These are phyloP conservation scores for Ephestia elutella DNA, from an alignment of 1,140 invertebrate genomes.

Conservation along the genomic window DNA sequence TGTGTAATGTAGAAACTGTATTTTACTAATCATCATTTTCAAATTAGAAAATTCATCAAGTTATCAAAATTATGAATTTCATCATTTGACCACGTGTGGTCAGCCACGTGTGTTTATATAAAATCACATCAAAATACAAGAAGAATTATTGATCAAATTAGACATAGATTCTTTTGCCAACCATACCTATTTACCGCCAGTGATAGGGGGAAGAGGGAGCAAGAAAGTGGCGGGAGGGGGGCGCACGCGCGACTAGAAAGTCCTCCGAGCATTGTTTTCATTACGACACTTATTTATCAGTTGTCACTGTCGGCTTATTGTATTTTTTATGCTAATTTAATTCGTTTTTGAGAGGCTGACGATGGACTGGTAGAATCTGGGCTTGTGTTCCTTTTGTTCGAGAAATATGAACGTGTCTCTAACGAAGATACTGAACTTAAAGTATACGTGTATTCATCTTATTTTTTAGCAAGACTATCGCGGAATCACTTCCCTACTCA, in stretches of 20 bases:
- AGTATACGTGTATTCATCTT: not conserved
- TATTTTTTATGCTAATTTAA: conserved; percentile 61
- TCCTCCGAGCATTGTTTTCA: conserved; percentile 62
- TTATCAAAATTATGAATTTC: too few relatives aligned
- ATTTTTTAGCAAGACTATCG: too few relatives aligned
- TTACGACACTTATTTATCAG: conserved; percentile 67
- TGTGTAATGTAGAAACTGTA: too few relatives aligned
- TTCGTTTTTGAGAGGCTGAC: conserved; percentile 15
- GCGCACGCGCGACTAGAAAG: conserved; percentile 63
- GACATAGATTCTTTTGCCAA: not conserved
- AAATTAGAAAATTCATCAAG: too few relatives aligned
- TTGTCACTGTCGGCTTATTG: conserved; percentile 53
- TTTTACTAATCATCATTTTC: too few relatives aligned
- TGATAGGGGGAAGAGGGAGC: conserved; percentile 26
- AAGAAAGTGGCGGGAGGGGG: conserved; percentile 29
- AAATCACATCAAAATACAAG: too few relatives aligned
- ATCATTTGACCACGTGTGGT: too few relatives aligned
- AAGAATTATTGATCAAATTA: not conserved
- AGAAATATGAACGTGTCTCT: not conserved
- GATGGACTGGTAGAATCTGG: conserved; percentile 8
- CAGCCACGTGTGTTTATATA: too few relatives aligned
- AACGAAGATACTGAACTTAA: not conserved
- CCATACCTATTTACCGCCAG: conserved; percentile 28
- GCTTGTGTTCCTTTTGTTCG: not conserved
- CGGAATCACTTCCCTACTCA: too few relatives aligned